phyloP scores from a whole-genome alignment of 2,797 vertebrate species.

The Microhierax caerulescens region DNA sequence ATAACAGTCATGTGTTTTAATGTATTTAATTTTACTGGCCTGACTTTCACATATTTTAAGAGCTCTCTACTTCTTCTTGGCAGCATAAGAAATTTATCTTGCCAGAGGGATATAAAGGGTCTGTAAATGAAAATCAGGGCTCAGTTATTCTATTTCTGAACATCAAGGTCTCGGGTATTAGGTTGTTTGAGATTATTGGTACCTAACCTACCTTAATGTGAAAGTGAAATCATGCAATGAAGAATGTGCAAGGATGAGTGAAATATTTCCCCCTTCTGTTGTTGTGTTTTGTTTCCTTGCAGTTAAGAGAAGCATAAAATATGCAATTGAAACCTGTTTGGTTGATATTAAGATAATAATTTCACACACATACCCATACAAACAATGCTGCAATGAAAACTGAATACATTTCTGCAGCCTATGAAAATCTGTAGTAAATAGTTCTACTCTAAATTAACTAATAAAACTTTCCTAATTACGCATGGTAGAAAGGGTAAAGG shows the following conservation, averaged over 20 bases:
- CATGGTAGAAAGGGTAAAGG: constrained; percentile 64
- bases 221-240: constrained; percentile 64
- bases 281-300: constrained; percentile 57
- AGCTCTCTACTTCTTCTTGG: background rate
- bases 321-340: constrained; percentile 64
- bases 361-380: constrained; percentile 66
- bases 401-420: constrained; percentile 66
- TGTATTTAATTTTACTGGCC: constrained; percentile 53
- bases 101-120: constrained; percentile 18
- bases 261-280: constrained; percentile 45
- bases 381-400: constrained; percentile 66
- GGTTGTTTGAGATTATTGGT: constrained; percentile 49
- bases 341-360: constrained; percentile 74
- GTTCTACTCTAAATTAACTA: constrained; percentile 67
- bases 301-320: constrained; percentile 67
- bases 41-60: constrained; percentile 49
- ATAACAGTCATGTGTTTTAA: constrained; percentile 47
- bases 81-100: constrained; percentile 33
- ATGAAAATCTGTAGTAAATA: constrained; percentile 63
- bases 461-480: constrained; percentile 77
- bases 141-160: constrained; percentile 38
- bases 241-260: constrained; percentile 58
- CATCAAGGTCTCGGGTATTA: constrained; percentile 58
- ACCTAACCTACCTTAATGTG: constrained; percentile 57
- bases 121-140: constrained; percentile 38